These are phyloP conservation scores for Bombylius major DNA, from an alignment of 2,888 invertebrate species.

Conservation along the genomic window DNA sequence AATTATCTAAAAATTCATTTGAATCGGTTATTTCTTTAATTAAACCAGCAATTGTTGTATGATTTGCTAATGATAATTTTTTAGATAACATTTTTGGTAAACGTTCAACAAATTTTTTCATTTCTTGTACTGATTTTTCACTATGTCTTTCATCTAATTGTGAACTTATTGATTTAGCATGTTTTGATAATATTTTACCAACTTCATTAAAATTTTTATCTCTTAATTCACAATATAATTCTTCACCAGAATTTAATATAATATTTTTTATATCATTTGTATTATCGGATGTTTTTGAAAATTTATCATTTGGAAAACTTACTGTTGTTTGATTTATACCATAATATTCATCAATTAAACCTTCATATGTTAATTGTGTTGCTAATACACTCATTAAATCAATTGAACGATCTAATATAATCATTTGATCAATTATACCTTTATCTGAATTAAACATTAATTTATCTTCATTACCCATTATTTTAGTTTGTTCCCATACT, in stretches of 20 bases:
- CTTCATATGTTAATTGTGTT: constrained; percentile 94
- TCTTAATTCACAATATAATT: constrained; percentile 75
- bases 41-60: constrained; percentile 87
- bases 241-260: constrained; percentile 79
- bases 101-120: constrained; percentile 83
- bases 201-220: constrained; percentile 89
- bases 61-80: constrained; percentile 73
- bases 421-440: constrained; percentile 69
- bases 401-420: constrained; percentile 79
- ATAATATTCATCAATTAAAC: constrained; percentile 90
- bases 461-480: constrained; percentile 53
- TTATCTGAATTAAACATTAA: constrained; percentile 39
- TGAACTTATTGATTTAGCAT: constrained; percentile 73
- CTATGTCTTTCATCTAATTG: constrained; percentile 75
- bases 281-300: constrained; percentile 49
- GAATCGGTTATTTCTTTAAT: constrained; percentile 72
- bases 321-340: constrained; percentile 72
- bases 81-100: constrained; percentile 77
- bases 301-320: constrained; percentile 74
- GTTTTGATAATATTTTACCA: constrained; percentile 70
- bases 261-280: constrained; percentile 56
- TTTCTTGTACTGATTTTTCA: constrained; percentile 86
- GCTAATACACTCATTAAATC: constrained; percentile 87
- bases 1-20: constrained; percentile 62
- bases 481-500: constrained; percentile 75